These are phyloP conservation scores for Lepus townsendii DNA, from an alignment of 2,797 vertebrate genomes.

Conservation along the genomic window DNA sequence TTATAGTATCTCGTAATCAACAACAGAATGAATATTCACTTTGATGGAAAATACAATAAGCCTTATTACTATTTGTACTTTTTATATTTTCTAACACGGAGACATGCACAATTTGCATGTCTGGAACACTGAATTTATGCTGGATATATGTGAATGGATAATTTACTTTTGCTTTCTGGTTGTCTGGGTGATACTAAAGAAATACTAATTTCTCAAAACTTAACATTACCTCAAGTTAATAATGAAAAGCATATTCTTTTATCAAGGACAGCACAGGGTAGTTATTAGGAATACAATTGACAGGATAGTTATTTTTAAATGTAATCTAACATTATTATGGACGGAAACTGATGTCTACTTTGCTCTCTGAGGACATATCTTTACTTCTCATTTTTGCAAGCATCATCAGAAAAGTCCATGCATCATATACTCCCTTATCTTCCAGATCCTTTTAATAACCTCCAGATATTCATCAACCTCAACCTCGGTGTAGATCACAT, in stretches of 20 bases:
- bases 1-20: not conserved
- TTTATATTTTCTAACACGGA: not conserved
- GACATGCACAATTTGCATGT: not conserved
- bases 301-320: not conserved
- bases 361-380: not conserved
- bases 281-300: not conserved
- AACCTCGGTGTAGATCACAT: too few relatives aligned
- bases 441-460: not conserved
- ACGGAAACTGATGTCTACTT: not conserved
- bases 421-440: too few relatives aligned
- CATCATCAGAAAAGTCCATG: not conserved
- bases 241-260: not conserved
- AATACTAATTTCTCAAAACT: not conserved
- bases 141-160: not conserved
- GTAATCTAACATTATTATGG: not conserved
- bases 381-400: not conserved
- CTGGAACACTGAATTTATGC: not conserved
- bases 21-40: not conserved
- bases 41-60: not conserved
- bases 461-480: not conserved
- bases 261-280: not conserved
- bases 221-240: not conserved
- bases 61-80: not conserved
- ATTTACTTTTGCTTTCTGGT: not conserved
- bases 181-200: not conserved